Percentiles rank a stretch among this genome's conserved stretches.
These are phyloP conservation scores for Setipinna tenuifilis DNA, from an alignment of 2,797 vertebrate species.

Conservation along the genomic window DNA sequence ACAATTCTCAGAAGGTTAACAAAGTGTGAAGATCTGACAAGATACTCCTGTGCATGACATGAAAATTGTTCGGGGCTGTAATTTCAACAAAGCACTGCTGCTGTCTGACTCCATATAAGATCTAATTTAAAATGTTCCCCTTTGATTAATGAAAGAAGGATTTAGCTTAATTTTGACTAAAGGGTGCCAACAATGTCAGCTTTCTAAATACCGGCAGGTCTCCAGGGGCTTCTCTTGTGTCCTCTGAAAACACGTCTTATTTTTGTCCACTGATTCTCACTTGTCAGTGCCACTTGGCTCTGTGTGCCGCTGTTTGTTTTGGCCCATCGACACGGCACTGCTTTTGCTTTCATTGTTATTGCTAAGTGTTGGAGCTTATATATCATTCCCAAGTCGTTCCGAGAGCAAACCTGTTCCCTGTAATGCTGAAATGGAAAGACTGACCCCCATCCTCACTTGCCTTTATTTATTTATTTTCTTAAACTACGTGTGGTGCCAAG, in stretches of 20 bases:
- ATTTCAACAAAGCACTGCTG: background rate
- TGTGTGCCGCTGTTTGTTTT: constrained; percentile 3
- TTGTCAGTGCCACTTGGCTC: constrained; percentile 26
- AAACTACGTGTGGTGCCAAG: background rate
- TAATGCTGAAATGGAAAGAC: background rate
- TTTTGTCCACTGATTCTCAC: constrained; percentile 9
- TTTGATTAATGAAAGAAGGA: constrained; percentile 6
- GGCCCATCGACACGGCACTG: background rate
- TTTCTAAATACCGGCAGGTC: constrained; percentile 20
- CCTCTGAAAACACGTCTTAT: constrained; percentile 14
- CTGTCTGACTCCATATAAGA: constrained; percentile 2
- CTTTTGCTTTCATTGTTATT: constrained; percentile 21
- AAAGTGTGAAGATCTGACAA: background rate
- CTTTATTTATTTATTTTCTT: background rate
- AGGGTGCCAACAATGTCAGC: constrained; percentile 7
- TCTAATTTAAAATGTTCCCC: constrained; percentile 6
- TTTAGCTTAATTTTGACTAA: background rate
- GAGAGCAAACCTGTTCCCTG: background rate
- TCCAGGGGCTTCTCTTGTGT: constrained; percentile 6
- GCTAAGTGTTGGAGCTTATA: constrained; percentile 22
- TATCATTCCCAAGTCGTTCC: background rate
- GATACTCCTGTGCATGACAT: background rate
- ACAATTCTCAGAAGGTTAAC: constrained; percentile 3
- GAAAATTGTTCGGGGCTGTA: background rate
- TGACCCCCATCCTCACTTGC: background rate